Percentiles rank a stretch among this genome's conserved stretches.
Conservation (phyloP, 1,140 invertebrate genomes). For the Cotesia glomerata region DNA sequence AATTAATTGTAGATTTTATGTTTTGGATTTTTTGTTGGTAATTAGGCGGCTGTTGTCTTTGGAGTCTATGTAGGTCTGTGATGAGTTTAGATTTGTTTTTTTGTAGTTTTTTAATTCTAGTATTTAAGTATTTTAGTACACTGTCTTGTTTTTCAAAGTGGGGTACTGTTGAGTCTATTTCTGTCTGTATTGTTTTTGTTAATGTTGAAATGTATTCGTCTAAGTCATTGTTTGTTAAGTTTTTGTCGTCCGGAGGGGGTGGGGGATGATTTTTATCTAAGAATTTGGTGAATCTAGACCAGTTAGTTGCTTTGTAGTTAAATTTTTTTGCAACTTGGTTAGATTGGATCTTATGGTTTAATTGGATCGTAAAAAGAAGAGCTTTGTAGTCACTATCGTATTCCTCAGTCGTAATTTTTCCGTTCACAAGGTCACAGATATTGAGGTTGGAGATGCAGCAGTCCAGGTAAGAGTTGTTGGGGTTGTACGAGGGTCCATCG, state of each 20-base stretch:
- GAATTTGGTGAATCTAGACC: no score
- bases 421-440: no score
- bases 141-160: neutral
- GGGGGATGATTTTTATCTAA: no score
- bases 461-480: no score
- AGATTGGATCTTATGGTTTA: no score
- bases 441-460: no score
- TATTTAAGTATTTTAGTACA: constrained; percentile 5
- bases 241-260: neutral
- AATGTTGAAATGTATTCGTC: neutral
- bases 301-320: no score
- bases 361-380: no score
- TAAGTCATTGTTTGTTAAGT: constrained; percentile 17
- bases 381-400: no score
- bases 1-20: neutral
- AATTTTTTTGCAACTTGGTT: no score
- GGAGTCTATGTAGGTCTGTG: neutral
- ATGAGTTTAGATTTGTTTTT: neutral
- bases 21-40: neutral
- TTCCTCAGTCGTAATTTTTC: no score
- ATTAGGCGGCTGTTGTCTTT: neutral
- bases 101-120: constrained; percentile 7
- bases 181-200: neutral
- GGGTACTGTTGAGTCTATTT: neutral
- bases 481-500: neutral